Evolutionary conservation across 2,797 vertebrate species (phyloP).

Genomic region (Mus spretus): DNA sequence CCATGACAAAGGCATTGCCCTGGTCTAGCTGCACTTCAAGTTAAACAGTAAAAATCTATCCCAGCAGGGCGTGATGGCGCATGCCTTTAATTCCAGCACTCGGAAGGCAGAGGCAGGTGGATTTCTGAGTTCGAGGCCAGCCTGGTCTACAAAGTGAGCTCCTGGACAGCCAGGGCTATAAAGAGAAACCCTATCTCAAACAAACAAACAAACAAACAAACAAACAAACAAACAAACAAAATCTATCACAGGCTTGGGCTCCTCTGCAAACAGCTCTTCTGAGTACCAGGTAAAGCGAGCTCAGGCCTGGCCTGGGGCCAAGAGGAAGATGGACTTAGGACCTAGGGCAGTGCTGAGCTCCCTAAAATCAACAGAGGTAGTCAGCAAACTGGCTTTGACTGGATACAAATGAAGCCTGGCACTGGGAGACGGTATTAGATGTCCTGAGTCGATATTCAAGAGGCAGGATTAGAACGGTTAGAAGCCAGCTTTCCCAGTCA

Average conservation of each 20-base stretch:
- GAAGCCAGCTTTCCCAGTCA: slow-evolving; percentile 38
- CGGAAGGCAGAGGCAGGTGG: too few species aligned
- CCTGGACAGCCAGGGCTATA: too few species aligned
- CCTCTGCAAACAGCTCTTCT: slow-evolving; percentile 14
- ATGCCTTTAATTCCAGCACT: too few species aligned
- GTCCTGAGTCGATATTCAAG: slow-evolving; percentile 70
- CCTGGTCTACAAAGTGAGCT: too few species aligned
- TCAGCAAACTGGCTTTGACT: slow-evolving; percentile 58
- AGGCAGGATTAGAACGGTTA: slow-evolving; percentile 68
- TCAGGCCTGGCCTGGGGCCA: slow-evolving; percentile 64
- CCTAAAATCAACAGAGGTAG: slow-evolving; percentile 76
- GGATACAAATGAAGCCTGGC: slow-evolving; percentile 76
- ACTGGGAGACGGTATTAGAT: slow-evolving; percentile 81
- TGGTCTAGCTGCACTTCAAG: slow-evolving; percentile 74
- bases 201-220: too few species aligned
- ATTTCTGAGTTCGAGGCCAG: too few species aligned
- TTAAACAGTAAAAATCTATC: slow-evolving; percentile 73
- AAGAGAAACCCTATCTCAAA: too few species aligned
- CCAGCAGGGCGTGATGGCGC: not conserved
- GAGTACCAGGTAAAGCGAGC: slow-evolving; percentile 73
- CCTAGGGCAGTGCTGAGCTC: slow-evolving; percentile 31
- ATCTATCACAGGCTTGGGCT: slow-evolving; percentile 22
- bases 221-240: slow-evolving; percentile 33
- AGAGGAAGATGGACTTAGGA: slow-evolving; percentile 69
- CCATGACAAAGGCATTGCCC: not conserved